phyloP scores from a whole-genome alignment of 2,113 vertebrate species.

The Leptocoma aspasia region DNA sequence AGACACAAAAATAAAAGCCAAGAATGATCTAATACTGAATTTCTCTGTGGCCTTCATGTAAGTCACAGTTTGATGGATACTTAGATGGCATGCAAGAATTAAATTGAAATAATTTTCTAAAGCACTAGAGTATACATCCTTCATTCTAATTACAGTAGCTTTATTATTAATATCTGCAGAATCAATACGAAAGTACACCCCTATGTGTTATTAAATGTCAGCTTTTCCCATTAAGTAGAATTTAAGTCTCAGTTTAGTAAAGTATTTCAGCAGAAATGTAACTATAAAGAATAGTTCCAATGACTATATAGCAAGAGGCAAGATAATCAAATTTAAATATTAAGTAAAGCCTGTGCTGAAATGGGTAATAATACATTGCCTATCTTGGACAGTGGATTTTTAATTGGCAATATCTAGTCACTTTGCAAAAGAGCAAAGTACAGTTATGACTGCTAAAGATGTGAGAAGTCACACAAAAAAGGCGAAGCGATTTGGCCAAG shows the following conservation, averaged over 20 bases:
- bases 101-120: not conserved
- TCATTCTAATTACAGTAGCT: not conserved
- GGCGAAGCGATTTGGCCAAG: not conserved
- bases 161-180: constrained; percentile 4
- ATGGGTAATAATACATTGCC: not conserved
- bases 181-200: constrained; percentile 1
- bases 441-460: not conserved
- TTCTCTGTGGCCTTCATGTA: not conserved
- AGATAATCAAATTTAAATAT: constrained; percentile 6
- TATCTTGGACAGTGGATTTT: not conserved
- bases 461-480: not conserved
- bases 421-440: not conserved
- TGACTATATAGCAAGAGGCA: not conserved
- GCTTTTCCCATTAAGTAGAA: constrained; percentile 3
- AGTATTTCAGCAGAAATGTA: not conserved
- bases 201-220: constrained; percentile 16
- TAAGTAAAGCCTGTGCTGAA: not conserved
- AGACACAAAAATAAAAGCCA: not conserved
- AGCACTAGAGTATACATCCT: not conserved
- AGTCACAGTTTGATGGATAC: not conserved
- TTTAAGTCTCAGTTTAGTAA: not conserved
- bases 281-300: not conserved
- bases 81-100: not conserved
- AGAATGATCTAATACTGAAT: not conserved
- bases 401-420: not conserved